Percentiles rank a stretch among this genome's conserved stretches.
phyloP scores from a whole-genome alignment of 1,140 invertebrate species.

The Belonocnema kinseyi region DNA sequence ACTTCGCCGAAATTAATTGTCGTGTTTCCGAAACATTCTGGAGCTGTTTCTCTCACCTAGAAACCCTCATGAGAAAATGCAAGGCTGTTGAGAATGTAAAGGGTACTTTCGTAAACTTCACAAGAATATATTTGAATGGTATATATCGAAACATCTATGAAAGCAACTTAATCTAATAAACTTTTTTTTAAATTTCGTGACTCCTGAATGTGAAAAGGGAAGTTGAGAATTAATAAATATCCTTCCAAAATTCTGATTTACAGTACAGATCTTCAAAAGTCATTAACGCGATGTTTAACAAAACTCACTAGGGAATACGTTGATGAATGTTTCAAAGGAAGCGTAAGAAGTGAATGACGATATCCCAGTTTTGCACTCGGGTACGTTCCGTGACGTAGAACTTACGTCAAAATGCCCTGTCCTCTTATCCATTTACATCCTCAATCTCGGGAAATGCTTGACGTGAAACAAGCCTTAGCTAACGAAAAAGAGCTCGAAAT shows the following conservation, averaged over 20 bases:
- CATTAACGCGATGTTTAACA: not conserved
- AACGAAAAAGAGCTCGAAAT: not conserved
- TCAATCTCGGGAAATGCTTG: slow-evolving; percentile 9
- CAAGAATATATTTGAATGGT: too few species aligned
- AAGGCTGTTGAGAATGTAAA: too few species aligned
- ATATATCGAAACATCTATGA: too few species aligned
- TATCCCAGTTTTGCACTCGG: slow-evolving; percentile 3
- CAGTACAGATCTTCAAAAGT: not conserved
- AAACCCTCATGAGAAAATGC: too few species aligned
- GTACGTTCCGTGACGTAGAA: not conserved
- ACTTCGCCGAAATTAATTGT: too few species aligned
- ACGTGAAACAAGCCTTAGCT: slow-evolving; percentile 12
- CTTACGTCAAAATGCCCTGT: slow-evolving; percentile 1
- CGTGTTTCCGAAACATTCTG: too few species aligned
- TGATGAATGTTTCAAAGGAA: not conserved
- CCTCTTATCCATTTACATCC: slow-evolving; percentile 22
- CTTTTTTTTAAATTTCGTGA: too few species aligned
- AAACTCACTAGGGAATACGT: not conserved
- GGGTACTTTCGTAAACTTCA: too few species aligned
- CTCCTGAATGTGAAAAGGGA: too few species aligned
- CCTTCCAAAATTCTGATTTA: not conserved
- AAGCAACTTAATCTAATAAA: too few species aligned
- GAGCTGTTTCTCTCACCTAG: too few species aligned
- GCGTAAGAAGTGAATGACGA: not conserved
- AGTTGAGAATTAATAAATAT: not conserved